Conservation (phyloP, 2,888 invertebrate genomes). For the Lasioglossum zephyrum region DNA sequence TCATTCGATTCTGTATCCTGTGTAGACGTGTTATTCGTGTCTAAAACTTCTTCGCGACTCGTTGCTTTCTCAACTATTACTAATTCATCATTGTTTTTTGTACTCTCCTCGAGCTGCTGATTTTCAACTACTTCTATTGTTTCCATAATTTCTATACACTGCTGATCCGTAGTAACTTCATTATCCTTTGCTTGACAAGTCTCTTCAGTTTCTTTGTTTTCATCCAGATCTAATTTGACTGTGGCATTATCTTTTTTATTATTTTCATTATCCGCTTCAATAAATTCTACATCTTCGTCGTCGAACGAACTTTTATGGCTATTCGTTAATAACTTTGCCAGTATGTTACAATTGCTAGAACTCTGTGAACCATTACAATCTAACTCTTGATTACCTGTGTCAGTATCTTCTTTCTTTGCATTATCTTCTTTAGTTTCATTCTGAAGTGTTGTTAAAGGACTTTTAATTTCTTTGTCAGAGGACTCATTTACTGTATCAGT, state of each 20-base stretch:
- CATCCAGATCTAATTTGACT: neutral
- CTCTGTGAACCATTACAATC: slow-evolving; percentile 2
- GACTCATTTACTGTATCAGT: slow-evolving; percentile 10
- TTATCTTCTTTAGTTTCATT: slow-evolving; percentile 22
- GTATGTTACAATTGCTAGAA: slow-evolving; percentile 22
- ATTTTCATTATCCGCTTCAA: slow-evolving; percentile 26
- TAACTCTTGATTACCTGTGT: slow-evolving; percentile 3
- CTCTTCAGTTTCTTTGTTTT: neutral
- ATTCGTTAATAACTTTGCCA: slow-evolving; percentile 39
- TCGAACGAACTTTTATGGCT: neutral
- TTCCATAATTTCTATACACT: neutral
- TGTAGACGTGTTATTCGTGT: slow-evolving; percentile 1
- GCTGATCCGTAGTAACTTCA: neutral
- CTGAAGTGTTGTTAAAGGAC: slow-evolving; percentile 2
- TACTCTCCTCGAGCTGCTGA: neutral
- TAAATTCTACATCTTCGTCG: slow-evolving; percentile 11
- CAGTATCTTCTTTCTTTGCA: slow-evolving; percentile 7
- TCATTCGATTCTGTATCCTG: slow-evolving; percentile 19
- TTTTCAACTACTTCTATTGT: slow-evolving; percentile 10
- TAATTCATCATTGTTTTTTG: slow-evolving; percentile 14
- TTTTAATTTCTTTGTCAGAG: neutral
- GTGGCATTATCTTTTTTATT: slow-evolving; percentile 28
- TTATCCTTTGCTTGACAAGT: neutral
- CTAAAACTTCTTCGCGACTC: slow-evolving; percentile 17
- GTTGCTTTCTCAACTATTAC: neutral